Evolutionary conservation across 2,888 invertebrate genomes (phyloP), one percentile per base, ranked within the genome.

Genomic region (Chrysolina oricalcia): DNA sequence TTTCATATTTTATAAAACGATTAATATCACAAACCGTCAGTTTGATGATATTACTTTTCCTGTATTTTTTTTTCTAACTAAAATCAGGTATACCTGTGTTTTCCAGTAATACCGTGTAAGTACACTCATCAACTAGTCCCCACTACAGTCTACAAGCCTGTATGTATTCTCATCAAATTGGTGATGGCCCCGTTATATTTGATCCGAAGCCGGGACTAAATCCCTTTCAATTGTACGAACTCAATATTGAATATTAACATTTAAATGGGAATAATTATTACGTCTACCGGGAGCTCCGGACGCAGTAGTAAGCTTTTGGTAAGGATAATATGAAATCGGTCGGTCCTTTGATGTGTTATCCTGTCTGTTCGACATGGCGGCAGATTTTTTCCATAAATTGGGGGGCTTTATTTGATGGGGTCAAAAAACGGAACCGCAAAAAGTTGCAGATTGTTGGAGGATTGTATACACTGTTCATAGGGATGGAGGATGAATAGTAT

Each of bases 201-300:
- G 70, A 70, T 73, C 71, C 69, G 64, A 71, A 73, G 70, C 56
- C 59, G 66, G 62, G 70, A 50, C 73, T 19, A 74, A 75, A 75
- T 77, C 69, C 73, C 35, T 63, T 68, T 27, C 69, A 77, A 75
- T 72, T 64, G 74, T 70, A 67, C 41, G 41, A 74, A 72, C 68
- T 72, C 68, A 65, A 64, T 74, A 75, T 72, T 72, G 53, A 65
- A 66, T 71, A 76, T 76, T 76, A 76, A 74, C 71, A 75, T 75
- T 75, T 70, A 75, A 75, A 69, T 69, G 56, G 64, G 65, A 72
- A 72, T 69, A 59, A 59, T 59, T 70, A 74, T 75, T 72, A 56
- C 40, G 19, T 64, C 53, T 27, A 66, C 41, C 40, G 72, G 53
- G 53, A 65, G 56, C 43, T 72, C 50, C 17, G 23, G 41, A 40